Evolutionary conservation across 2,113 vertebrate species (phyloP), one percentile per base, ranked within the genome.

Genomic region (Elachura formosa): DNA sequence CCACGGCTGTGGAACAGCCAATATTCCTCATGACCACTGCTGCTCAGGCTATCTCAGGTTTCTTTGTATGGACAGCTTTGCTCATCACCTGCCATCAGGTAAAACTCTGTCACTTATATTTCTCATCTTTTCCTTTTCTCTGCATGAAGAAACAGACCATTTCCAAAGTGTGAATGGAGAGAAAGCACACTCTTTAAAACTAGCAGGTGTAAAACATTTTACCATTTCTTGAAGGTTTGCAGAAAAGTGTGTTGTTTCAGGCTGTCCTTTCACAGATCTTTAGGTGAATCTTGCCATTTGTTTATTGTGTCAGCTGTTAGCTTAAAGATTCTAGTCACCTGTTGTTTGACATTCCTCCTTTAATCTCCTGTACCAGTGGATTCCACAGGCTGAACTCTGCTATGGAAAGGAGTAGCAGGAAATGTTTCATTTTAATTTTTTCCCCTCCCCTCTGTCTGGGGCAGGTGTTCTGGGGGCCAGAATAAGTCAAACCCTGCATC

Each of bases 41-140:
- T 8, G 98, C 99, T 56, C 99, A 99, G 94, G 98, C 98, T 52
- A 98, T 99, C 96, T 99, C 99, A 7, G 99, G 99, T 28, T 98
- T 99, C 96, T 99, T 99, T 78, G 99, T 99, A 33, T 99, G 99
- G 99, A 99, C 99, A 4, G 99, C 99, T 66, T 98, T 99, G 89
- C 98, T 99, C 46, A 98, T 99, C 97, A 99, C 99, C 84, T 99
- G 99, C 96, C 99, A 99, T 95, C 99, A 99, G 99, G 99, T 99
- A 96, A 97, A 83, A 72, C n/a, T n/a, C 68, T 22, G 34, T 51
- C 51, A 26, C 55, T 90, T 1, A 0, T 45, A 31, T 36, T 79
- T 77, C 55, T 89, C 19, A 26, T 68, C 26, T 15, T 93, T 67
- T 59, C 26, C 12, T 51, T 61, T 69, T 52, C 34, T 25, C 33